Percentiles rank a stretch among this genome's conserved stretches.
Conservation (phyloP, 2,888 invertebrate genomes). For the Diplolepis rosae region DNA sequence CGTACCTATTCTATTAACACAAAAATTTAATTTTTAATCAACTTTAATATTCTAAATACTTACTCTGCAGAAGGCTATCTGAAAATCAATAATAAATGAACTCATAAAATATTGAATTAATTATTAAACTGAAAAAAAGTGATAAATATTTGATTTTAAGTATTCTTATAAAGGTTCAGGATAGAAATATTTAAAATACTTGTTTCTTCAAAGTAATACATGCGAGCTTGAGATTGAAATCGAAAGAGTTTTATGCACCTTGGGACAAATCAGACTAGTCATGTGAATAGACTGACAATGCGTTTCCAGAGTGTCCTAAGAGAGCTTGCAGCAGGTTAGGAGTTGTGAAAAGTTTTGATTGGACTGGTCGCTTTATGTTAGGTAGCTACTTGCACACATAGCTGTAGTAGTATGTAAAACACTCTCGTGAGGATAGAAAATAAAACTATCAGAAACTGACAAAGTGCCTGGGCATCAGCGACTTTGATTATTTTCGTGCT, state of each 20-base stretch:
- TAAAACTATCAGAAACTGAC: slow-evolving; percentile 20
- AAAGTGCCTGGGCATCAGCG: slow-evolving; percentile 2
- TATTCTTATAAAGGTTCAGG: too few species aligned
- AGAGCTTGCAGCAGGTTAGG: slow-evolving; percentile 36
- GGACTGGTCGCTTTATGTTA: slow-evolving; percentile 39
- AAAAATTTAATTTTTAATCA: too few species aligned
- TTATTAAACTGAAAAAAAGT: too few species aligned
- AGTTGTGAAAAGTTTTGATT: slow-evolving; percentile 48
- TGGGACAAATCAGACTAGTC: slow-evolving; percentile 39
- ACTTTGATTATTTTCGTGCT: neutral
- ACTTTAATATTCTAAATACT: too few species aligned
- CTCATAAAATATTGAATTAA: too few species aligned
- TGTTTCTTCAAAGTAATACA: too few species aligned
- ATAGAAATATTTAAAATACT: too few species aligned
- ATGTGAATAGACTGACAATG: slow-evolving; percentile 49
- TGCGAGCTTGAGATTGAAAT: slow-evolving; percentile 5
- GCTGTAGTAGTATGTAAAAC: slow-evolving; percentile 10
- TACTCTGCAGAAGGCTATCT: too few species aligned
- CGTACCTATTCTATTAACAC: too few species aligned
- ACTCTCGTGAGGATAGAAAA: slow-evolving; percentile 23
- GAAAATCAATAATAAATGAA: too few species aligned
- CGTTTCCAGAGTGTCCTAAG: slow-evolving; percentile 35
- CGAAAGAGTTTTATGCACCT: slow-evolving; percentile 23
- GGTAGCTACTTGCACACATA: neutral
- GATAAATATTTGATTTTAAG: too few species aligned